Evolutionary conservation across 2,888 invertebrate genomes (phyloP).

Genomic region (Melieria crassipennis): DNA sequence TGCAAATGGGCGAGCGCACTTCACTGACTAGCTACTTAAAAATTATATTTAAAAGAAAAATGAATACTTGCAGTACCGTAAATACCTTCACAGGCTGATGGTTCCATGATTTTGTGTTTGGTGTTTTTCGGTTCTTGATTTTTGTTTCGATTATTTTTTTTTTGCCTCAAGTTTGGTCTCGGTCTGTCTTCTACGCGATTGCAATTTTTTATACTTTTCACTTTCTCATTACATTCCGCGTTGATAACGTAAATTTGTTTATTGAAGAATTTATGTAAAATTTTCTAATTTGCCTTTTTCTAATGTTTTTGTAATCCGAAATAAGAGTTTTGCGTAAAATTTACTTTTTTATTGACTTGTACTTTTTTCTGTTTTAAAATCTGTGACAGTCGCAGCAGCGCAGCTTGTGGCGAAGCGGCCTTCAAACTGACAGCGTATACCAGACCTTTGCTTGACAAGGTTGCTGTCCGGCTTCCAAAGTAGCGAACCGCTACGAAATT

Average conservation of each 20-base stretch:
- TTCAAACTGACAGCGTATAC: too few relatives aligned
- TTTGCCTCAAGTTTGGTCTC: not conserved
- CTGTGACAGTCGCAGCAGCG: too few relatives aligned
- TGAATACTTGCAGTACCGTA: constrained; percentile 7
- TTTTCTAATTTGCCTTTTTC: not conserved
- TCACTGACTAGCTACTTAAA: not conserved
- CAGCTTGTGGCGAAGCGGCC: too few relatives aligned
- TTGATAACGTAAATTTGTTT: too few relatives aligned
- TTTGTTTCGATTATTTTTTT: not conserved
- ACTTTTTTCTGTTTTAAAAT: constrained; percentile 2
- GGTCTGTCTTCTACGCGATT: too few relatives aligned
- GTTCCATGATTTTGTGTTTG: constrained; percentile 70
- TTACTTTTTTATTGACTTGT: constrained; percentile 8
- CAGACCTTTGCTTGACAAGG: too few relatives aligned
- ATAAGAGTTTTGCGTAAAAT: constrained; percentile 25
- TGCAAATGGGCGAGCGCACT: too few relatives aligned
- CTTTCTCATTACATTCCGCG: too few relatives aligned
- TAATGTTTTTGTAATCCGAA: constrained; percentile 9
- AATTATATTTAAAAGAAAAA: not conserved
- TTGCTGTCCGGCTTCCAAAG: too few relatives aligned
- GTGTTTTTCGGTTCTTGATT: not conserved
- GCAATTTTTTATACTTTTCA: too few relatives aligned
- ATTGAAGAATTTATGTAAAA: not conserved
- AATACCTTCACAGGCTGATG: constrained; percentile 91
- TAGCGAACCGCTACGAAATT: too few relatives aligned